These are phyloP conservation scores for Callimorpha dominula DNA, from an alignment of 2,888 invertebrate species.

Conservation along the genomic window DNA sequence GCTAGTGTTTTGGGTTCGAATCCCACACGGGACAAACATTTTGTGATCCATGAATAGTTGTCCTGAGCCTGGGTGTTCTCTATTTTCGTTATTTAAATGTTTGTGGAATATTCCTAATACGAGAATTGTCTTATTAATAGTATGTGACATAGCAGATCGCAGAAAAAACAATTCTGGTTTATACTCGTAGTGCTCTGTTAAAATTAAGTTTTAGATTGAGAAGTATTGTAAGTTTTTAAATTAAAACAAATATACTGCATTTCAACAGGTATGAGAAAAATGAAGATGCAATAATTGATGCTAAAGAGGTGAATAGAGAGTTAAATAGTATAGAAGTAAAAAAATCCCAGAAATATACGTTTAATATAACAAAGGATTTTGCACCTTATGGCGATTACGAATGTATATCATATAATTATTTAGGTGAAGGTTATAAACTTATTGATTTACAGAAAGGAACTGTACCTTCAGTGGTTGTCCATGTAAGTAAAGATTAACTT, in stretches of 20 bases:
- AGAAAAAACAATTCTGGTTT: too few relatives aligned
- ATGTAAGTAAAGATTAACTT: conserved; percentile 60
- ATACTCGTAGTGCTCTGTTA: too few relatives aligned
- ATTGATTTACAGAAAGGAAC: conserved; percentile 66
- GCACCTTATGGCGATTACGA: conserved; percentile 69
- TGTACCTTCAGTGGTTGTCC: conserved; percentile 60
- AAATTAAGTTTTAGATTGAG: too few relatives aligned
- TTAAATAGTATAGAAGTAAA: conserved; percentile 1
- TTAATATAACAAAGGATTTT: conserved; percentile 56
- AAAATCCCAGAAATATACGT: not conserved
- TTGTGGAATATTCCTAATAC: too few relatives aligned
- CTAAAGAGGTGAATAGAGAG: not conserved
- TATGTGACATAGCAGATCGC: too few relatives aligned
- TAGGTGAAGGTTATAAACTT: conserved; percentile 63
- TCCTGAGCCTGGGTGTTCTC: too few relatives aligned
- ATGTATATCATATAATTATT: conserved; percentile 66
- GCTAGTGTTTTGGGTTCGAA: too few relatives aligned
- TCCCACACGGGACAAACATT: too few relatives aligned
- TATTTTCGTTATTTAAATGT: too few relatives aligned
- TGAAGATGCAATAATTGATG: not conserved
- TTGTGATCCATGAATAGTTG: too few relatives aligned
- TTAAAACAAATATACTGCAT: not conserved
- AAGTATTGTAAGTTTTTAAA: too few relatives aligned
- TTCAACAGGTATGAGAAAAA: conserved; percentile 15
- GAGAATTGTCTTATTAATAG: too few relatives aligned